Evolutionary conservation across 2,888 invertebrate genomes (phyloP), one percentile per base, ranked within the genome.

Genomic region (Epsilonema sp.): DNA sequence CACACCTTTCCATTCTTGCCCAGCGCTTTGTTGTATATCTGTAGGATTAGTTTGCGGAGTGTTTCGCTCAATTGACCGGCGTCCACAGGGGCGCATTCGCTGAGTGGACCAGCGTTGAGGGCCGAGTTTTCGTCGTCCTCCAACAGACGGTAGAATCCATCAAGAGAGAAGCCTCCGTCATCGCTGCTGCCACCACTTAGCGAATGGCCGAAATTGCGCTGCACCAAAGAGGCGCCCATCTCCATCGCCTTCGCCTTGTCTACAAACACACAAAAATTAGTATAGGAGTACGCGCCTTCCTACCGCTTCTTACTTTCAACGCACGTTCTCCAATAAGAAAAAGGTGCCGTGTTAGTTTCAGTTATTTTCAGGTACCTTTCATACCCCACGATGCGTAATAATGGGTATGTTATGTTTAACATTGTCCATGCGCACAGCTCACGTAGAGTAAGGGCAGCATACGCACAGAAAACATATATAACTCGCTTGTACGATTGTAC

Each of bases 121-220:
- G 67, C 67, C 3, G 53, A 54, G n/a, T 56, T 54, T 26, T 64
- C 63, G 49, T 65, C 64, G 53, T 68, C 66, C 47, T 68, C 67
- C 20, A 63, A 47, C 20, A 67, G 55, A 23, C 63, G 54, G 40
- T 55, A 55, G 46, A 49, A 54, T 39, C 55, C 55, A 16, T 16
- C 49, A 51, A 16, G 20, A n/a, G 13, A 42, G 23, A 13, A n/a
- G n/a, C n/a, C n/a, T n/a, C n/a, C n/a, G n/a, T n/a, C n/a, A n/a
- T n/a, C n/a, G n/a, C n/a, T n/a, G n/a, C n/a, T 26, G 20, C 20
- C n/a, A 42, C 42, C 22, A 55, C 56, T 53, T 51, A 25, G 54
- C 49, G 31, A 55, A 38, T 54, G 52, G 36, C 52, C 52, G 50
- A 66, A 64, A 51, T 64, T 61, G 21, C 60, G 54, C 49, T 63